Percentiles rank a stretch among this genome's conserved stretches.
These are phyloP conservation scores for Catocala sponsa DNA, from an alignment of 2,888 invertebrate genomes.

Conservation along the genomic window DNA sequence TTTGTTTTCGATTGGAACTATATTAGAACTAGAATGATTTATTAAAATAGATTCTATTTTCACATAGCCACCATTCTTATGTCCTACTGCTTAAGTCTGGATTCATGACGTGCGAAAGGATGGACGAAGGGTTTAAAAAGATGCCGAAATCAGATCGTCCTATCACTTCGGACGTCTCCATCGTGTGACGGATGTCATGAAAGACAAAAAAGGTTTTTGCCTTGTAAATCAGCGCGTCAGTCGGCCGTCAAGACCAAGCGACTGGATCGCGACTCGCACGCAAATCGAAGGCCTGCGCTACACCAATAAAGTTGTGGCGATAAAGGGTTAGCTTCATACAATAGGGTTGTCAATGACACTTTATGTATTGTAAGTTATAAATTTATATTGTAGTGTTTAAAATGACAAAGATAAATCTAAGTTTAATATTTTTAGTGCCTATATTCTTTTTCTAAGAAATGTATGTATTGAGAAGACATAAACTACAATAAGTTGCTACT, in stretches of 20 bases:
- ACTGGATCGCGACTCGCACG: slow-evolving; percentile 54
- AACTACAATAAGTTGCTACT: no score
- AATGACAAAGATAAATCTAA: not conserved
- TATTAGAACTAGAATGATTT: slow-evolving; percentile 19
- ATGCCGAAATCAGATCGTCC: slow-evolving; percentile 81
- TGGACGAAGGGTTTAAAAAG: slow-evolving; percentile 72
- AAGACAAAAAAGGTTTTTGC: slow-evolving; percentile 74
- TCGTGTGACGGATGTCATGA: slow-evolving; percentile 69
- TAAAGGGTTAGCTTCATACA: slow-evolving; percentile 31
- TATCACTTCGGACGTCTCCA: slow-evolving; percentile 75
- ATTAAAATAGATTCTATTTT: slow-evolving; percentile 42
- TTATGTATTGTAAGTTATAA: not conserved
- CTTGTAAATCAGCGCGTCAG: slow-evolving; percentile 81
- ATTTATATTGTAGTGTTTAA: no score
- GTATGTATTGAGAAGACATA: no score
- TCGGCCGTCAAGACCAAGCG: slow-evolving; percentile 48
- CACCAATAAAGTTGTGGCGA: slow-evolving; percentile 58
- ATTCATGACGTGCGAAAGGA: slow-evolving; percentile 64
- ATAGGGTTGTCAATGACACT: slow-evolving; percentile 19
- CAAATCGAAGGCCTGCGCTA: slow-evolving; percentile 66
- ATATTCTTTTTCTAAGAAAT: no score
- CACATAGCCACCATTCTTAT: slow-evolving; percentile 45
- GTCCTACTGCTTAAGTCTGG: slow-evolving; percentile 51
- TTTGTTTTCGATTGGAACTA: slow-evolving; percentile 5
- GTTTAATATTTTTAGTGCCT: no score